These are phyloP conservation scores for Pangasius mekongensis DNA, from an alignment of 2,797 vertebrate genomes.

Conservation along the genomic window DNA sequence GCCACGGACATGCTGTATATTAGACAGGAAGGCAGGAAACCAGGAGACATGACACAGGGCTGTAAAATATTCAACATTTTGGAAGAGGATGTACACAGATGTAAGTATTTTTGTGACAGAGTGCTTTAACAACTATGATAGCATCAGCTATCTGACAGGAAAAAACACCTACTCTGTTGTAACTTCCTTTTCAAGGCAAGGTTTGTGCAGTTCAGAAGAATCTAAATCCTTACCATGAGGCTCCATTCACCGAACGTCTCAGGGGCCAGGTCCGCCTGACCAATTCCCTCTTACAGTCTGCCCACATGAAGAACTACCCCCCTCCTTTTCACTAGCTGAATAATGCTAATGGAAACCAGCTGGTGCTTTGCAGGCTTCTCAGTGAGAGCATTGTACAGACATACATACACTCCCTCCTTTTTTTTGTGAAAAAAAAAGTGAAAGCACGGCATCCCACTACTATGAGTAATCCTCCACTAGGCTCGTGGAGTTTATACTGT, in stretches of 20 bases:
- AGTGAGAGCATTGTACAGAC: constrained; percentile 43
- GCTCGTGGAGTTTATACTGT: constrained; percentile 56
- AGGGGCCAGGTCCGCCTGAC: constrained; percentile 60
- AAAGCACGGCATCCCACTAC: constrained; percentile 24
- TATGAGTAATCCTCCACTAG: constrained; percentile 57
- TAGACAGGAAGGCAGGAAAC: not conserved
- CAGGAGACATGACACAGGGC: not conserved
- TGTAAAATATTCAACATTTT: not conserved
- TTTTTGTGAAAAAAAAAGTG: not conserved
- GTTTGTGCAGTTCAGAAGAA: constrained; percentile 28
- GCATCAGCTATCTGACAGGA: not conserved
- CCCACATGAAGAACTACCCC: constrained; percentile 63
- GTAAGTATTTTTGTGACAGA: not conserved
- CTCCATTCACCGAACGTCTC: constrained; percentile 57
- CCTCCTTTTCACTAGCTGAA: constrained; percentile 64
- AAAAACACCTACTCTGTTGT: not conserved
- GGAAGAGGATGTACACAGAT: not conserved
- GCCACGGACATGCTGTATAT: not conserved
- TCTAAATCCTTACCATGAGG: constrained; percentile 66
- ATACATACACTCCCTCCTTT: constrained; percentile 5
- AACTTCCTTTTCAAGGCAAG: constrained; percentile 12
- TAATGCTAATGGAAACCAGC: constrained; percentile 80
- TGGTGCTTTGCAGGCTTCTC: constrained; percentile 69
- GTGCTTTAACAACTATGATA: not conserved
- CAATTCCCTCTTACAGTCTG: constrained; percentile 66